phyloP scores from a whole-genome alignment of 2,113 vertebrate species.

The Gila orcuttii region DNA sequence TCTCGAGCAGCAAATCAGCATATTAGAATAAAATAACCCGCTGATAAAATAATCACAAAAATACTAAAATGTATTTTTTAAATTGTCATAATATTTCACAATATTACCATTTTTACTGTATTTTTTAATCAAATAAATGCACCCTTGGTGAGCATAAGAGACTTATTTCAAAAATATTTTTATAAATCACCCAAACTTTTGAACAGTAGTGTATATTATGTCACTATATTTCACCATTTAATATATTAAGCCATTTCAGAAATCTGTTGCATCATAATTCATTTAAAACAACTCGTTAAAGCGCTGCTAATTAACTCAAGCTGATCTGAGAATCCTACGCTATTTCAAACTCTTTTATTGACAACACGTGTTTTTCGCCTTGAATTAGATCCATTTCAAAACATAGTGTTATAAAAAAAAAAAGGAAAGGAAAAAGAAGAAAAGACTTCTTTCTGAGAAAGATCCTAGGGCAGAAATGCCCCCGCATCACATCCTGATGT shows the following conservation, averaged over 20 bases:
- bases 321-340: slow-evolving; percentile 36
- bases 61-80: neutral
- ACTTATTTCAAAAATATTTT: neutral
- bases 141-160: neutral
- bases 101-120: neutral
- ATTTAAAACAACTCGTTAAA: slow-evolving; percentile 24
- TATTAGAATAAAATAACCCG: neutral
- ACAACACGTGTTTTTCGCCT: slow-evolving; percentile 43
- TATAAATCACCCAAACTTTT: neutral
- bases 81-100: neutral
- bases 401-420: slow-evolving; percentile 39
- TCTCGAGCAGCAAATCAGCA: neutral
- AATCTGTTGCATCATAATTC: neutral
- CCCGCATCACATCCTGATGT: slow-evolving; percentile 51
- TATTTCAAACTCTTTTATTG: slow-evolving; percentile 32
- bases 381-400: slow-evolving; percentile 51
- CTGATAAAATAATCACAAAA: neutral
- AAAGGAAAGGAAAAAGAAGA: slow-evolving; percentile 17
- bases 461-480: slow-evolving; percentile 52
- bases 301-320: slow-evolving; percentile 39
- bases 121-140: neutral
- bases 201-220: neutral
- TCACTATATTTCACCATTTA: neutral
- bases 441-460: slow-evolving; percentile 38
- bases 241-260: slow-evolving; percentile 4